Percentiles rank a stretch among this genome's conserved stretches.
Evolutionary conservation across 2,888 invertebrate genomes (phyloP).

Genomic region (Drosophila mercatorum): DNA sequence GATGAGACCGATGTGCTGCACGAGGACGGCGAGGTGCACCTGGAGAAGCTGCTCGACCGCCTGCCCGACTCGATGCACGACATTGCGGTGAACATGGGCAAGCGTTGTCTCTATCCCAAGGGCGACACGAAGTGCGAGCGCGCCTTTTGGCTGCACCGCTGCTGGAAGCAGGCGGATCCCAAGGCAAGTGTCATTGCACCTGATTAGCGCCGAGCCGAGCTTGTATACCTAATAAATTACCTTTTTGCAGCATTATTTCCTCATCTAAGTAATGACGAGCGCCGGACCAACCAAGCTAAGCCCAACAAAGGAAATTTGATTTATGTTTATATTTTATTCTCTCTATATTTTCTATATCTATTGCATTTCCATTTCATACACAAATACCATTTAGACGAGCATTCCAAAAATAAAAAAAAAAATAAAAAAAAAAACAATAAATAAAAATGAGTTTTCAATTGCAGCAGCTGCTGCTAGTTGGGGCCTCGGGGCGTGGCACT

Average conservation of each 20-base stretch:
- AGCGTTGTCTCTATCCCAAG: constrained; percentile 82
- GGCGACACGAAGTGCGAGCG: constrained; percentile 82
- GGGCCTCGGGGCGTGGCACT: constrained; percentile 1
- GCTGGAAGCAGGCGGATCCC: constrained; percentile 81
- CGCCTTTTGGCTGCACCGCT: constrained; percentile 80
- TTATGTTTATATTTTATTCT: constrained; percentile 34
- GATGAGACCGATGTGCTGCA: constrained; percentile 83
- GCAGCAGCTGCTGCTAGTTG: constrained; percentile 36
- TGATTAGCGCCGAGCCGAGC: constrained; percentile 27
- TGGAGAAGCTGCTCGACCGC: constrained; percentile 81
- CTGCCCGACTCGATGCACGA: constrained; percentile 80
- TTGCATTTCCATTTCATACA: constrained; percentile 20
- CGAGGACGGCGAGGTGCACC: constrained; percentile 83
- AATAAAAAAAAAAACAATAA: background rate
- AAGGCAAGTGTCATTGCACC: constrained; percentile 60
- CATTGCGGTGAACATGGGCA: constrained; percentile 81
- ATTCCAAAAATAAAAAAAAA: constrained; percentile 33
- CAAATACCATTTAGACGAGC: constrained; percentile 35
- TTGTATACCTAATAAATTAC: constrained; percentile 38
- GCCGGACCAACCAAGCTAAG: constrained; percentile 5
- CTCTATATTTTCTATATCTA: constrained; percentile 4
- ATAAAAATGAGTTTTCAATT: constrained; percentile 21
- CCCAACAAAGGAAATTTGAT: constrained; percentile 33
- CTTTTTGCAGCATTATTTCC: constrained; percentile 15
- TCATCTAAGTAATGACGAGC: constrained; percentile 6